Evolutionary conservation across 2,797 vertebrate species (phyloP), one percentile per base, ranked within the genome.

Genomic region (Parotocinclus haroldoi): DNA sequence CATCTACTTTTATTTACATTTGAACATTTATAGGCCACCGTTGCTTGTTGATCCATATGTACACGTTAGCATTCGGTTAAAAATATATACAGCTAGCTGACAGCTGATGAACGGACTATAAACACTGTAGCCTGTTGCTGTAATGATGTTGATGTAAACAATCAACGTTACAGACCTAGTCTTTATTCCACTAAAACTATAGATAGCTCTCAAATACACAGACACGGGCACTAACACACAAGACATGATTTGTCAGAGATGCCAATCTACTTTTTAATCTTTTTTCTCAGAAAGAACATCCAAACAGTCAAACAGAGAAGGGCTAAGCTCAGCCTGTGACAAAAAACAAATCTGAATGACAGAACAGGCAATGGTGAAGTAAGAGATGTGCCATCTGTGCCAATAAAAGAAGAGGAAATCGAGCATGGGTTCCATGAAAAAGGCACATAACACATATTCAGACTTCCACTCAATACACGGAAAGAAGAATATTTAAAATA

Each of bases 101-200:
- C 27, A 27, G 27, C 17, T 18, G 14, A 39, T 10, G 42, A 51
- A 51, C 7, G 8, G 7, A 42, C 40, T 42, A 11, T 1, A 3
- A 42, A 42, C 40, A 42, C 1, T 3, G 8, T 68, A 38, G 12
- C 55, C 57, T 55, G 36, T 27, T 61, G 66, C 58, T n/a, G n/a
- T n/a, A n/a, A n/a, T n/a, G n/a, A n/a, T n/a, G n/a, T 27, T 27
- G 27, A 27, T 55, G 44, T 39, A 62, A 19, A 69, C 40, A 42
- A 42, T 9, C 40, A 7, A 42, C 1, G 40, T 9, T 42, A 11
- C 40, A 42, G 38, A 18, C 40, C 48, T 63, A 69, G 67, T 56
- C 59, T 63, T 57, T 69, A 69, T 56, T 69, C 45, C 52, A 56
- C 37, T 37, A 5, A 62, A 42, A 49, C 51, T 62, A 36, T 45